Base-by-base conservation (phyloP, 37 sponge, comb jelly and placozoan genomes). In the Mnemiopsis leidyi region DNA sequence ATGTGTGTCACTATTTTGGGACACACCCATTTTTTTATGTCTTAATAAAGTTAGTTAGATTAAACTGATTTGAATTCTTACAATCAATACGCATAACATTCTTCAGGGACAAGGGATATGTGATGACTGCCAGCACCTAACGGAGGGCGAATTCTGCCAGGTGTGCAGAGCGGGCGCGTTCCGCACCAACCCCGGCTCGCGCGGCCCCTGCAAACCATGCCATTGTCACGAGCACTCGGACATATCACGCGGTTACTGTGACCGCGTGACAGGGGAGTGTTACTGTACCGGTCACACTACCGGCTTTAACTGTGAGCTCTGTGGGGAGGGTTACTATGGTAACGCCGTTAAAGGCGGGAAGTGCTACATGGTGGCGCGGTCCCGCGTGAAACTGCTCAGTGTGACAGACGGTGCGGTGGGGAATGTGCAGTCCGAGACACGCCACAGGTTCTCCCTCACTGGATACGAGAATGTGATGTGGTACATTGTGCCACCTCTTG, bases 381-480 rank as follows among this genome's bases (percentile, higher is more conserved):
- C 90, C n/a, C 90, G 90, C n/a, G 26, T 40, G 61, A 0, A 33
- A 24, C 40, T 85, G 28, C 0, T 26, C 35, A 33, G 61, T 23
- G 24, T 37, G 29, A 61, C 32, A 37, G 90, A 85, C 48, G 61
- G 32, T 3, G 32, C 90, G 13, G 21, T 85, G 9, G 90, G 90
- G 21, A 85, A 85, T 37, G 79, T 34, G 35, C 32, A 32, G 61
- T 39, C n/a, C 29, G 90, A 85, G 90, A 85, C 30, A 23, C 32
- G 90, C 5, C 61, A 32, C 25, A 23, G 90, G 36, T 21, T 29
- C 30, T 36, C 21, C 61, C 38, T 28, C 1, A 20, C 26, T 28
- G 90, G 90, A 0, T 85, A 85, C 61, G 90, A 85, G 90, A 85
- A 61, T 85, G 90, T 85, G 2, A 13, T 85, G 90, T 85, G 90